Evolutionary conservation across 2,113 vertebrate genomes (phyloP).

Genomic region (Microtus pennsylvanicus): DNA sequence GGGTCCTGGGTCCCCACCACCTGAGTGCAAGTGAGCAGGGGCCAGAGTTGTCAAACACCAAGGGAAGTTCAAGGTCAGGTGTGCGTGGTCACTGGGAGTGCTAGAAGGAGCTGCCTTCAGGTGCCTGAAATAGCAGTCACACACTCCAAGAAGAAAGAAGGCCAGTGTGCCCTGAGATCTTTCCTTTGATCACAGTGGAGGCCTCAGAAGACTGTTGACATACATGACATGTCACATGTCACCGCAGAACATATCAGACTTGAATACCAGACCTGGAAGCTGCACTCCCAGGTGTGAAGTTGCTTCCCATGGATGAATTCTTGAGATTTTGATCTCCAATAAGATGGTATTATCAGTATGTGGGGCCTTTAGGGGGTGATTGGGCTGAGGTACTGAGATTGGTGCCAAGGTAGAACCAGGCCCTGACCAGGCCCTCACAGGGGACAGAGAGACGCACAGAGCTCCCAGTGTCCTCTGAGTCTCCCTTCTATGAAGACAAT

Average conservation of each 20-base stretch:
- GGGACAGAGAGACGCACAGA: neutral
- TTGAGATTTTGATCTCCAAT: neutral
- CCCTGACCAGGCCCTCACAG: neutral
- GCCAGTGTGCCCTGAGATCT: neutral
- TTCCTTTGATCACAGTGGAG: neutral
- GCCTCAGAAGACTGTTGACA: neutral
- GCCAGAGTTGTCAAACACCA: neutral
- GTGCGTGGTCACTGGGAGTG: neutral
- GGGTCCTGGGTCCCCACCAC: neutral
- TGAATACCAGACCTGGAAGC: neutral
- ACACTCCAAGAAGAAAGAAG: neutral
- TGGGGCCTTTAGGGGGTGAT: neutral
- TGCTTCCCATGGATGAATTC: no score
- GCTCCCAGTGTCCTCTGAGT: no score
- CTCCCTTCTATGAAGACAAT: no score
- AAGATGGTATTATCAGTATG: neutral
- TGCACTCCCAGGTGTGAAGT: neutral
- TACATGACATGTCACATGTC: accelerated
- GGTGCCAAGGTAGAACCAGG: neutral
- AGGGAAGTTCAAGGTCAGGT: neutral
- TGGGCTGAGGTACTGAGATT: neutral
- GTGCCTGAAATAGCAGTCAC: neutral
- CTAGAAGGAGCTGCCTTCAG: neutral
- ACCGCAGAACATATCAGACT: accelerated
- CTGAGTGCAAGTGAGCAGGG: no score